Conservation (phyloP, 2,113 vertebrate genomes). For the Talpa occidentalis region DNA sequence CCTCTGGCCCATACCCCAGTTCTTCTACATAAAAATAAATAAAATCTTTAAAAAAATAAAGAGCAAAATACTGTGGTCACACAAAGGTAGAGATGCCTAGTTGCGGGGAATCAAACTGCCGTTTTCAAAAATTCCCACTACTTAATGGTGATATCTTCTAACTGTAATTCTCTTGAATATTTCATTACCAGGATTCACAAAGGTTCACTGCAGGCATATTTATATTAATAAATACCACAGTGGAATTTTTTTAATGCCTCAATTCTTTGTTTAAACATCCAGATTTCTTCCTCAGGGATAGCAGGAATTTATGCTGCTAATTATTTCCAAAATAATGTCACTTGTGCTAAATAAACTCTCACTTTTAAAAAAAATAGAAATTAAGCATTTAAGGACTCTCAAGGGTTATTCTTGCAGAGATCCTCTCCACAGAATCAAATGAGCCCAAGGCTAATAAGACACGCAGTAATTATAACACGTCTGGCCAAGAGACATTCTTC, state of each 20-base stretch:
- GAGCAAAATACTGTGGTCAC: too few species aligned
- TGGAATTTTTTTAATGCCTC: constrained; percentile 11
- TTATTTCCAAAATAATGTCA: constrained; percentile 65
- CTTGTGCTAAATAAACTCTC: constrained; percentile 66
- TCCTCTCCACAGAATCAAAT: background rate
- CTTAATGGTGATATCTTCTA: constrained; percentile 40
- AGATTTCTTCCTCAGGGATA: constrained; percentile 49
- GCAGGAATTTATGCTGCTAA: constrained; percentile 56
- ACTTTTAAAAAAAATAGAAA: constrained; percentile 60
- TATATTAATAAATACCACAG: constrained; percentile 26
- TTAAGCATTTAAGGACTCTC: constrained; percentile 59
- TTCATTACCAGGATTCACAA: background rate
- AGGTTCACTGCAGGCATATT: background rate
- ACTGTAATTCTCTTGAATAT: constrained; percentile 2
- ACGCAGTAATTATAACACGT: constrained; percentile 35
- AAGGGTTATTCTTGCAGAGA: constrained; percentile 59
- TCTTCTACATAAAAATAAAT: too few species aligned
- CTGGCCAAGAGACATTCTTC: constrained; percentile 41
- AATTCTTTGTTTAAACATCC: constrained; percentile 74
- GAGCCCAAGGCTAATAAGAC: constrained; percentile 65
- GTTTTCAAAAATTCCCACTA: background rate
- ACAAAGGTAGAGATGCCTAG: background rate
- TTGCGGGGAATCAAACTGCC: background rate
- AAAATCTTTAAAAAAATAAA: too few species aligned
- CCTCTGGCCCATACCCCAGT: too few species aligned